A percentile compares a stretch with the other conserved stretches of the same genome.
These are phyloP conservation scores for Phoebastria nigripes DNA, from an alignment of 2,797 vertebrate species.

Conservation along the genomic window DNA sequence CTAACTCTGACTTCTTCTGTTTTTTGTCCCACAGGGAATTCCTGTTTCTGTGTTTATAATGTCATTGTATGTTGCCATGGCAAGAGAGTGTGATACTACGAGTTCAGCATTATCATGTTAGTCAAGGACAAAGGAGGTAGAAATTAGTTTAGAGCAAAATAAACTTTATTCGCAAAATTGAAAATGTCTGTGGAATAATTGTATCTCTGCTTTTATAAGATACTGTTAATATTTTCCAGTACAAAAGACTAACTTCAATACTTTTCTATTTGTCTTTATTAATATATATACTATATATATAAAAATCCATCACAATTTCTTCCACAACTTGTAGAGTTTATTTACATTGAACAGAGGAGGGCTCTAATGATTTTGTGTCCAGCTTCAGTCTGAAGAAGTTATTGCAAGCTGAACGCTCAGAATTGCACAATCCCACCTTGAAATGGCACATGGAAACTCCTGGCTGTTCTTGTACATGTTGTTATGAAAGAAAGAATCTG, in stretches of 20 bases:
- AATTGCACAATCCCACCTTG: conserved; percentile 16
- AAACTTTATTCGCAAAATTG: not conserved
- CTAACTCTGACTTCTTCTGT: not conserved
- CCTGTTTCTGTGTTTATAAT: not conserved
- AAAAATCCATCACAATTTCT: not conserved
- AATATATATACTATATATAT: not conserved
- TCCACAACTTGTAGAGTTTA: not conserved
- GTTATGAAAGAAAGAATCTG: not conserved
- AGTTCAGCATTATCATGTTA: not conserved
- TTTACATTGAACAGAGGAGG: not conserved
- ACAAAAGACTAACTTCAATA: not conserved
- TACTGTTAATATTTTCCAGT: not conserved
- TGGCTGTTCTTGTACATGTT: not conserved
- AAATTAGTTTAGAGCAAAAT: not conserved
- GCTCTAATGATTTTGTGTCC: not conserved
- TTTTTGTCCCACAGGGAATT: not conserved
- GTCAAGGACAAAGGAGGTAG: not conserved
- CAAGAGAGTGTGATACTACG: not conserved
- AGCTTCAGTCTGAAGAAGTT: not conserved
- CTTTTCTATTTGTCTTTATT: not conserved
- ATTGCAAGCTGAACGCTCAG: not conserved
- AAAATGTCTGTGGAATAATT: not conserved
- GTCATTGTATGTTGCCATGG: not conserved
- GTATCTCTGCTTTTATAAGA: not conserved
- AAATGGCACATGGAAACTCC: not conserved